Base-by-base conservation (phyloP, 2,113 vertebrate species). In the Tyrannus savana region DNA sequence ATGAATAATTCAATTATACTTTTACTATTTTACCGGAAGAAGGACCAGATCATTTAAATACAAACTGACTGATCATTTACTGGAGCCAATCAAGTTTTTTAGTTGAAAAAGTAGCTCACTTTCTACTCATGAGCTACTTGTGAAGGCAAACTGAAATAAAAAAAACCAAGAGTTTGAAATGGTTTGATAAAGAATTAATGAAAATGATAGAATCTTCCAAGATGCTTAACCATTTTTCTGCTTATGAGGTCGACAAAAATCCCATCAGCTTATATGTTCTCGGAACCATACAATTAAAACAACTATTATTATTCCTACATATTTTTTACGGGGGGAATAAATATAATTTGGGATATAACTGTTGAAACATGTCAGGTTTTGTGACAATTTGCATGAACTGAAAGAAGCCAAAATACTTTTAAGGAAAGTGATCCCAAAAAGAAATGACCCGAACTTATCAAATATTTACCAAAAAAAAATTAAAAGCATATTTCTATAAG, bases 241-340 rank as follows among this genome's bases (percentile, higher is more conserved):
- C 23, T 83, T 63, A 49, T 46, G 19, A 72, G 9, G 53, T 23
- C 47, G 49, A 67, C 7, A 58, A 7, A 35, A 75, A 67, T 50
- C 14, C 30, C 1, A 0, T 30, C 1, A 14, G 4, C 1, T 78
- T 84, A 14, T 31, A 14, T 53, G 17, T 37, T 83, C 62, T 41
- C 3, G 37, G 53, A 82, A 28, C 21, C 14, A 67, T 4, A 41
- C 4, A 59, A 52, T 13, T 55, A 47, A 84, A 84, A 72, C 7
- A 44, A 41, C 39, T 41, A 17, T 30, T 53, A 53, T 55, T 60
- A 7, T 74, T 74, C 13, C n/a, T 24, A 7, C 7, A 41, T 0
- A 9, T 44, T 68, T 81, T 84, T 82, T 44, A 9, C 2, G 1
- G 10, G 10, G 3, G 2, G 0, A 3, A 69, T 49, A 49, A 87